Evolutionary conservation across 1,140 invertebrate genomes (phyloP).

Genomic region (Drosophila lini): DNA sequence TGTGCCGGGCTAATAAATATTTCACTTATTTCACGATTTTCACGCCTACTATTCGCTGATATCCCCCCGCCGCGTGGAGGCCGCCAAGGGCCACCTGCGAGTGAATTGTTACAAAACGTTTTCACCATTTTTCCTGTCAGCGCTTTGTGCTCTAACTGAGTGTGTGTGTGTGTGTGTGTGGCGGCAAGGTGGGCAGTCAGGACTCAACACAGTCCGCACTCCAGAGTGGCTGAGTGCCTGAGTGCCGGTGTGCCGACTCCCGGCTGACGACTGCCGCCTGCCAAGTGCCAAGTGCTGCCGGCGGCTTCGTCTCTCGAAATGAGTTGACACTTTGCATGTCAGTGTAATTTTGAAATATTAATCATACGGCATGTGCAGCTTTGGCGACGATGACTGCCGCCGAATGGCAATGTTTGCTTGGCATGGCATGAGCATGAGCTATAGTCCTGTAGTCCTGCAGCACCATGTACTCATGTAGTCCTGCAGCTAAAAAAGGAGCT

Average conservation of each 20-base stretch:
- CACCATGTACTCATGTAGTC: background rate
- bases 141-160: slow-evolving; percentile 56
- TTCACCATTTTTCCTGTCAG: slow-evolving; percentile 74
- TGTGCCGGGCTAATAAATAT: slow-evolving; percentile 77
- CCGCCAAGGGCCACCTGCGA: slow-evolving; percentile 34
- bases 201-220: slow-evolving; percentile 14
- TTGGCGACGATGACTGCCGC: slow-evolving; percentile 55
- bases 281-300: slow-evolving; percentile 29
- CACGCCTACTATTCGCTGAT: slow-evolving; percentile 67
- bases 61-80: background rate
- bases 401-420: slow-evolving; percentile 63
- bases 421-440: slow-evolving; percentile 56
- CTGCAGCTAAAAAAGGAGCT: slow-evolving; percentile 12
- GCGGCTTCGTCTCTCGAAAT: slow-evolving; percentile 62
- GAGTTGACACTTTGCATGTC: slow-evolving; percentile 83
- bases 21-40: slow-evolving; percentile 79
- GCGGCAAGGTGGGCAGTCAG: slow-evolving; percentile 49
- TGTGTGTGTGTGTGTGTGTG: slow-evolving; percentile 21
- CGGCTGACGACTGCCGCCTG: slow-evolving; percentile 10
- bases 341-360: slow-evolving; percentile 83
- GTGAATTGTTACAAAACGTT: slow-evolving; percentile 80
- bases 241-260: slow-evolving; percentile 19
- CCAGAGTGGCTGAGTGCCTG: slow-evolving; percentile 12
- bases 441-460: background rate
- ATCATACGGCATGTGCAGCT: slow-evolving; percentile 70